These are phyloP conservation scores for Acronicta aceris DNA, from an alignment of 2,888 invertebrate genomes.

Conservation along the genomic window DNA sequence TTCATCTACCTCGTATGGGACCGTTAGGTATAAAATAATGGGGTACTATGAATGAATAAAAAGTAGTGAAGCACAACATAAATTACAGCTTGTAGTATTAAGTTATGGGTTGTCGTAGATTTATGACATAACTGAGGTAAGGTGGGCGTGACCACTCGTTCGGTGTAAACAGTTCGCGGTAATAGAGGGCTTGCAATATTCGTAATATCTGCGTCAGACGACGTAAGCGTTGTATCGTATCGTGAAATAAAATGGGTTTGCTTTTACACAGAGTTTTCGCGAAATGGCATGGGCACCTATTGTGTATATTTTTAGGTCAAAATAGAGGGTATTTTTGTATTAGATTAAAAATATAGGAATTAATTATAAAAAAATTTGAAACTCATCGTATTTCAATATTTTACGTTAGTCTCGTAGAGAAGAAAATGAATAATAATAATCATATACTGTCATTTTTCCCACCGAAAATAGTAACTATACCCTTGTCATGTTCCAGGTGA, in stretches of 20 bases:
- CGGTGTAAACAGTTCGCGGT: conserved; percentile 27
- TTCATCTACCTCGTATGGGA: conserved; percentile 28
- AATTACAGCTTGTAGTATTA: conserved; percentile 32
- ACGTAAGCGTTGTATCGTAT: conserved; percentile 9
- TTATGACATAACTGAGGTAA: conserved; percentile 27
- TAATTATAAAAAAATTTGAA: too few relatives aligned
- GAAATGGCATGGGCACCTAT: neutral
- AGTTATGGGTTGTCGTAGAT: conserved; percentile 15
- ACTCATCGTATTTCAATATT: too few relatives aligned
- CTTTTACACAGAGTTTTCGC: neutral
- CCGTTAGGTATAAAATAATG: conserved; percentile 24
- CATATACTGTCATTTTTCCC: too few relatives aligned
- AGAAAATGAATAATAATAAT: too few relatives aligned
- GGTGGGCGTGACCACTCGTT: conserved; percentile 37
- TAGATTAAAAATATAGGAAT: too few relatives aligned
- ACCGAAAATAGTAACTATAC: too few relatives aligned
- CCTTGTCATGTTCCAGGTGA: too few relatives aligned
- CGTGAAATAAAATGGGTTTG: conserved; percentile 8
- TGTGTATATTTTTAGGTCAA: neutral
- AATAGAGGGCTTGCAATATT: conserved; percentile 22
- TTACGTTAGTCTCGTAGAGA: too few relatives aligned
- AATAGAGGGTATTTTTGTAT: too few relatives aligned
- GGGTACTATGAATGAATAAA: conserved; percentile 38
- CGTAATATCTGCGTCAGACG: conserved; percentile 4
- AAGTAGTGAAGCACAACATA: conserved; percentile 10